Percentiles rank a stretch among this genome's conserved stretches.
These are phyloP conservation scores for Myrmecobius fasciatus DNA, from an alignment of 2,113 vertebrate species.

Conservation along the genomic window DNA sequence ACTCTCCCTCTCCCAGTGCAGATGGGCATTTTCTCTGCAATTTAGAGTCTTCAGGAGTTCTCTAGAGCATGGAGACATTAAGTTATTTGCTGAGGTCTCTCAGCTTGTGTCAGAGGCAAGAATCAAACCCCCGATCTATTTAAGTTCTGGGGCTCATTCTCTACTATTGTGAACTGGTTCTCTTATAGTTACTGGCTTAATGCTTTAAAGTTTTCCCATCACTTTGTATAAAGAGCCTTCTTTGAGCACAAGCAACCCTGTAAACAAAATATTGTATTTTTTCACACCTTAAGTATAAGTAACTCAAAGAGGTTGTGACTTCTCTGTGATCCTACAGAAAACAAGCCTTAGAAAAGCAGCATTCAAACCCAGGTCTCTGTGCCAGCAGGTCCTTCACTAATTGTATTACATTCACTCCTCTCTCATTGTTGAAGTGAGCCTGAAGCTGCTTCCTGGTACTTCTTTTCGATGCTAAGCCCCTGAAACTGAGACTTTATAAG, in stretches of 20 bases:
- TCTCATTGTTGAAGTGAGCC: background rate
- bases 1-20: background rate
- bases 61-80: background rate
- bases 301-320: background rate
- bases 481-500: background rate
- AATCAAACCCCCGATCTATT: background rate
- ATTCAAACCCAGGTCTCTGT: background rate
- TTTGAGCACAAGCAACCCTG: background rate
- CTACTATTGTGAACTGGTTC: background rate
- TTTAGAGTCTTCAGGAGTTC: background rate
- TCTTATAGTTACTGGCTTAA: background rate
- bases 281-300: background rate
- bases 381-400: background rate
- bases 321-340: background rate
- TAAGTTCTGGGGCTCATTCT: background rate
- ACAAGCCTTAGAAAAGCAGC: background rate
- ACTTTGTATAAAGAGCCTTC: background rate
- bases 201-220: background rate
- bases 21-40: background rate
- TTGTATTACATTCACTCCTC: background rate
- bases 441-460: background rate
- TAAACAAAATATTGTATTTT: background rate
- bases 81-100: background rate
- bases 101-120: background rate
- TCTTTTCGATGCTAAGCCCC: background rate